phyloP scores from a whole-genome alignment of 2,797 vertebrate species.

The Falco columbarius region DNA sequence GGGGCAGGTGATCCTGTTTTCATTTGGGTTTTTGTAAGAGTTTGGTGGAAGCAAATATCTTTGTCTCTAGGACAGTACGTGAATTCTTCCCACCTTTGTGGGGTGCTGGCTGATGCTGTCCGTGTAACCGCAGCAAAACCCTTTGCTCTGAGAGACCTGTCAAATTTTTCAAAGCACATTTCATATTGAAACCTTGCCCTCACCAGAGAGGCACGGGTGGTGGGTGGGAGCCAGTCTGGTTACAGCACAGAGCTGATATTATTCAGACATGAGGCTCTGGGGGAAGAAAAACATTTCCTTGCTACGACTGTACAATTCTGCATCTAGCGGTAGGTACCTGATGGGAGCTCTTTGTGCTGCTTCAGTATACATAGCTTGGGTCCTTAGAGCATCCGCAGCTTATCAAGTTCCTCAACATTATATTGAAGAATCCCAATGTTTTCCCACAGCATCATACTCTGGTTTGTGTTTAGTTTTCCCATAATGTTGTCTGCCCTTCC shows the following conservation, averaged over 20 bases:
- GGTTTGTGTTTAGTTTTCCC: background rate
- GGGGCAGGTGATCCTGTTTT: fast-evolving
- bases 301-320: background rate
- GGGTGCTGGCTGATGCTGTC: fast-evolving
- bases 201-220: background rate
- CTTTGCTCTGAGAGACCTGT: background rate
- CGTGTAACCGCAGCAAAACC: fast-evolving
- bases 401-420: background rate
- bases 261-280: background rate
- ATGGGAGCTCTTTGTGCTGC: background rate
- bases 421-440: background rate
- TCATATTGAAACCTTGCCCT: background rate
- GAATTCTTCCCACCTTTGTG: background rate
- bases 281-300: background rate
- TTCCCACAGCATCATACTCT: background rate
- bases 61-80: fast-evolving
- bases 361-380: background rate
- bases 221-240: background rate
- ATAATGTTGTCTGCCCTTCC: background rate
- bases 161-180: background rate
- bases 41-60: background rate
- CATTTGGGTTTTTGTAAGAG: background rate
- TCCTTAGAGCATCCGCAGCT: background rate
- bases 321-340: background rate
- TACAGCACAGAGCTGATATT: background rate